Conservation (phyloP, 2,797 vertebrate species). For the Mormyrus proboscirostris region DNA sequence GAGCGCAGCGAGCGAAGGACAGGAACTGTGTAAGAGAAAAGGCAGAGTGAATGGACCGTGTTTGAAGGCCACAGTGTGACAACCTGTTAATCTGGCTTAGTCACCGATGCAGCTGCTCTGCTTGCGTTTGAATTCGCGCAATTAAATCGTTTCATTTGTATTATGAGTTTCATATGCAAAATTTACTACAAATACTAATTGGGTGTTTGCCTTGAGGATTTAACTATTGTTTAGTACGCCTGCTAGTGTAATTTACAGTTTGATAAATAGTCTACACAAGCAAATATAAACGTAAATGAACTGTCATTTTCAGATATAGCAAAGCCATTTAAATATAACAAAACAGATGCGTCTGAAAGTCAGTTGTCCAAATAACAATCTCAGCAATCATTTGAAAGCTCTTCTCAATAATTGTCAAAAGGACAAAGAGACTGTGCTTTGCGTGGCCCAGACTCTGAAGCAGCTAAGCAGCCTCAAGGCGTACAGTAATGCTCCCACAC, state of each 20-base stretch:
- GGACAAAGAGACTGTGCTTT: not conserved
- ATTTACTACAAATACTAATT: not conserved
- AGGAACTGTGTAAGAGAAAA: not conserved
- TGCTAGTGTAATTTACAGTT: not conserved
- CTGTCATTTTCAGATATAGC: not conserved
- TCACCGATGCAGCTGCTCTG: not conserved
- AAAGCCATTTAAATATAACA: not conserved
- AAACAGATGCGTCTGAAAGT: not conserved
- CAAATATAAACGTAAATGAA: not conserved
- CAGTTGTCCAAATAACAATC: not conserved
- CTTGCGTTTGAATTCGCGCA: not conserved
- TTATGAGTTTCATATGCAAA: not conserved
- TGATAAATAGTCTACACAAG: not conserved
- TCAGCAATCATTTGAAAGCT: not conserved
- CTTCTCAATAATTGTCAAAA: not conserved
- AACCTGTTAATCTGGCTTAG: not conserved
- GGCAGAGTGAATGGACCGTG: not conserved
- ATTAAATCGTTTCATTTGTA: not conserved
- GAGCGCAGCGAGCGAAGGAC: not conserved
- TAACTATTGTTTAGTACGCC: not conserved
- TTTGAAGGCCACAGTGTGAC: not conserved
- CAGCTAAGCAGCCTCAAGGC: not conserved
- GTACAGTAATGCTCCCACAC: not conserved
- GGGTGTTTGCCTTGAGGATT: not conserved
- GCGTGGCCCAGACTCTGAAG: not conserved